A percentile compares a stretch with the other conserved stretches of the same genome.
These are phyloP conservation scores for Stenodema calcarata DNA, from an alignment of 2,888 invertebrate species.

Conservation along the genomic window DNA sequence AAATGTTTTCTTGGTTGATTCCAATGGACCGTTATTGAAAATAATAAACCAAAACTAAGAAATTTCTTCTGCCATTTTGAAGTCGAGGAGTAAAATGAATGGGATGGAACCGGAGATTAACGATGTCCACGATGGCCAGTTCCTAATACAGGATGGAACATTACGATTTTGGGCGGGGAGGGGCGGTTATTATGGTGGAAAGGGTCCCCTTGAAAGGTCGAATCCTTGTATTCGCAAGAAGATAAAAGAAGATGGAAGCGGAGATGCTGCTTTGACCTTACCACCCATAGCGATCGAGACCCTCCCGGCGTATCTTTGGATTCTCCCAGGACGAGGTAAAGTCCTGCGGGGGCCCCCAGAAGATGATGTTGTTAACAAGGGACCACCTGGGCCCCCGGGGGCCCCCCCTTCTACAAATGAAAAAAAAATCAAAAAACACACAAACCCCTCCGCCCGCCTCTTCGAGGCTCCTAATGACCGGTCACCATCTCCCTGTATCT, in stretches of 20 bases:
- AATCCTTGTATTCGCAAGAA: not conserved
- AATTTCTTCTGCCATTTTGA: too few species aligned
- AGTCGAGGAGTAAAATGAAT: too few species aligned
- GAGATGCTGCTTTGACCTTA: not conserved
- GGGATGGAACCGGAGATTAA: too few species aligned
- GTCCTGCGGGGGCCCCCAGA: not conserved
- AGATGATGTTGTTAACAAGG: conserved; percentile 48
- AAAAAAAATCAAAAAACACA: not conserved
- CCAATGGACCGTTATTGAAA: too few species aligned
- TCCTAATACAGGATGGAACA: too few species aligned
- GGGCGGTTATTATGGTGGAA: not conserved
- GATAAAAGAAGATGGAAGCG: conserved; percentile 17
- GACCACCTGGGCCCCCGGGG: conserved; percentile 44
- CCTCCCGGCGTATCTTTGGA: conserved; percentile 24
- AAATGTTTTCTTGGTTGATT: too few species aligned
- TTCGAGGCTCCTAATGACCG: conserved; percentile 18
- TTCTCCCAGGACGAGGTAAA: conserved; percentile 34
- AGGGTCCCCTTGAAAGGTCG: not conserved
- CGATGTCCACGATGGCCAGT: too few species aligned
- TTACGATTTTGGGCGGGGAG: not conserved
- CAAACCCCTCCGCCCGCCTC: not conserved
- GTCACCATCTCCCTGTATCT: conserved; percentile 11
- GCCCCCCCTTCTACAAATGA: conserved; percentile 26
- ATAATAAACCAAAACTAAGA: too few species aligned
- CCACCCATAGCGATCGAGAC: not conserved